Percentiles rank a stretch among this genome's conserved stretches.
phyloP scores from a whole-genome alignment of 2,888 invertebrate genomes.

The Deilephila porcellus region DNA sequence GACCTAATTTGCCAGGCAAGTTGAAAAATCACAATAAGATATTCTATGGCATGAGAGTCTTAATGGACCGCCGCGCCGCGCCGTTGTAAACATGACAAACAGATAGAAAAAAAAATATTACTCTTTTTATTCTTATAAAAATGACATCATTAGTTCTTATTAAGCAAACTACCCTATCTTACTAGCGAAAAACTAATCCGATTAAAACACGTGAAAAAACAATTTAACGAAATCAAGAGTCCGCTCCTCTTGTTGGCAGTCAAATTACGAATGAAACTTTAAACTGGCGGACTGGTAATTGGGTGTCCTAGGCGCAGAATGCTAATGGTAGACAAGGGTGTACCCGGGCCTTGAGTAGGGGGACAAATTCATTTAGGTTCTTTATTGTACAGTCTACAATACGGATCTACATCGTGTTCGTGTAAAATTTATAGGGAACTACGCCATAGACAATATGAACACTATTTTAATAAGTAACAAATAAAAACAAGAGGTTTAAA shows the following conservation, averaged over 20 bases:
- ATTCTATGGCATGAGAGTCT: no score
- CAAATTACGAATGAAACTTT: conserved; percentile 28
- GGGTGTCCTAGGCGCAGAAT: conserved; percentile 41
- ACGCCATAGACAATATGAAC: no score
- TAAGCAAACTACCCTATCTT: not conserved
- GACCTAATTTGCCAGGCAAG: no score
- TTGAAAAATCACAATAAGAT: no score
- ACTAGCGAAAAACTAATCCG: not conserved
- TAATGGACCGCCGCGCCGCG: no score
- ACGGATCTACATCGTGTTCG: no score
- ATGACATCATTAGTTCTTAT: not conserved
- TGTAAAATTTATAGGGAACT: no score
- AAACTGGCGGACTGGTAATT: conserved; percentile 35
- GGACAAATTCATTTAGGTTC: not conserved
- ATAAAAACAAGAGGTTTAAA: no score
- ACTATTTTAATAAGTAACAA: no score
- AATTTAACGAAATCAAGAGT: not conserved
- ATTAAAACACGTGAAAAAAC: conserved; percentile 5
- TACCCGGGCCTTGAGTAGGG: not conserved
- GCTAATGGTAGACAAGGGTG: conserved; percentile 35
- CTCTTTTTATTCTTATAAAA: not conserved
- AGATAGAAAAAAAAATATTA: no score
- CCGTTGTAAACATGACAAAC: no score
- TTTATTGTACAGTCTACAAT: no score
- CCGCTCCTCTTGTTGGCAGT: conserved; percentile 29